Evolutionary conservation across 2,797 vertebrate species (phyloP), one percentile per base, ranked within the genome.

Genomic region (Myotis pilosus): DNA sequence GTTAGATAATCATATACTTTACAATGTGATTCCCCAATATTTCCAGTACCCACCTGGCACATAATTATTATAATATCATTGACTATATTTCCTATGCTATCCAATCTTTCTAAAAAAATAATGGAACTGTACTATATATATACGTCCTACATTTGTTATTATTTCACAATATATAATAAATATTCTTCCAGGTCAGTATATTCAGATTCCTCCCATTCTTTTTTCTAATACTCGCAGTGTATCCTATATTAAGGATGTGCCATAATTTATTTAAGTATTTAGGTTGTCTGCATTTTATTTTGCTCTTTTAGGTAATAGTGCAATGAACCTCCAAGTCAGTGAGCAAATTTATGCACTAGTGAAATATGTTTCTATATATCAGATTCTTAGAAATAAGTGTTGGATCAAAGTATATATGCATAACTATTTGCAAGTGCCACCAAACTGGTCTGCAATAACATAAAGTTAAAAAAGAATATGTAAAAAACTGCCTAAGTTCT

Each of bases 141-240:
- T 36, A 87, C 23, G 12, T 72, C 75, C 74, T 87, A 92, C 9
- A 72, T 47, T 68, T 91, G 33, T 83, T 91, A 76, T 41, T 86
- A 90, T 80, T 71, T 66, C 91, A 83, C 28, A 94, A 53, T 81
- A 13, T 81, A 72, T 71, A 64, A 85, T 60, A 92, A 16, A 90
- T 57, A 68, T 78, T 71, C n/a, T 87, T 84, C 41, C 19, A 85
- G 47, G 51, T 60, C 33, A 74, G 16, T 83, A 78, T 51, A 94
- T 76, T 93, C 80, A 64, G 36, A 92, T 86, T 53, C 19, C 71
- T 16, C 19, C 3, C 86, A 75, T 74, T 85, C 72, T 41, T 72
- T 36, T 93, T 47, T 60, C 72, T 36, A 83, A 86, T 78, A 36
- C 11, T 53, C 81, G n/a, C 16, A 71, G 51, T 44, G 9, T 55